Percentiles rank a stretch among this genome's conserved stretches.
phyloP scores from a whole-genome alignment of 2,888 invertebrate genomes.

The Phasia obesa region DNA sequence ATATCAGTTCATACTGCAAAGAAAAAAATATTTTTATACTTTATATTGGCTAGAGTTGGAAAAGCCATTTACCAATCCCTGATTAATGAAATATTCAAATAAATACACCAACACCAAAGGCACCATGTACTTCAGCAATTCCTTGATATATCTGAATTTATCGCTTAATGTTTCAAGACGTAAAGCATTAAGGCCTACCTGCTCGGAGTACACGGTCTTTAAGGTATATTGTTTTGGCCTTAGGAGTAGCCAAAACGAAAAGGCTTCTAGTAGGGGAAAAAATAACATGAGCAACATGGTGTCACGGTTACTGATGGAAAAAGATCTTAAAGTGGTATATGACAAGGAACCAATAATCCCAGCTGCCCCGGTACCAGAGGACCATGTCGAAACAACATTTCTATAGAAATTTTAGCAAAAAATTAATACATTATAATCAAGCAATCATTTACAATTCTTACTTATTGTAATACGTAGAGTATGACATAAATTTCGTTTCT shows the following conservation, averaged over 20 bases:
- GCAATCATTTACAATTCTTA: slow-evolving; percentile 75
- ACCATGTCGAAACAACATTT: slow-evolving; percentile 91
- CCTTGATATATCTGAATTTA: slow-evolving; percentile 84
- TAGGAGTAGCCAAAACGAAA: slow-evolving; percentile 84
- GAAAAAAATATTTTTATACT: background rate
- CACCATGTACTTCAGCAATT: slow-evolving; percentile 88
- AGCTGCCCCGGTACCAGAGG: slow-evolving; percentile 92
- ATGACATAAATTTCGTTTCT: slow-evolving; percentile 89
- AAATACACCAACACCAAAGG: slow-evolving; percentile 90
- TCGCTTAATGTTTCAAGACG: slow-evolving; percentile 81
- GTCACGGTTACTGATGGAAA: slow-evolving; percentile 84
- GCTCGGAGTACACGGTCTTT: slow-evolving; percentile 74
- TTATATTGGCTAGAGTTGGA: too few species aligned
- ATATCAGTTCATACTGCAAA: slow-evolving; percentile 88
- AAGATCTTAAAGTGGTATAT: slow-evolving; percentile 87
- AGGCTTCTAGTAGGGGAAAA: slow-evolving; percentile 86
- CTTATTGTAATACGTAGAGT: slow-evolving; percentile 88
- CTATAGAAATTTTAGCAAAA: slow-evolving; percentile 81
- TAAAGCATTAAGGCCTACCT: slow-evolving; percentile 67
- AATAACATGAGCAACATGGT: slow-evolving; percentile 88
- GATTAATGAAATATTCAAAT: slow-evolving; percentile 94
- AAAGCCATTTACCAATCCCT: slow-evolving; percentile 87
- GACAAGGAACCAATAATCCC: slow-evolving; percentile 90
- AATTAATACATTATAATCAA: background rate
- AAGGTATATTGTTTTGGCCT: slow-evolving; percentile 81